phyloP scores from a whole-genome alignment of 1,140 invertebrate genomes.

The Aradophagus sp. region DNA sequence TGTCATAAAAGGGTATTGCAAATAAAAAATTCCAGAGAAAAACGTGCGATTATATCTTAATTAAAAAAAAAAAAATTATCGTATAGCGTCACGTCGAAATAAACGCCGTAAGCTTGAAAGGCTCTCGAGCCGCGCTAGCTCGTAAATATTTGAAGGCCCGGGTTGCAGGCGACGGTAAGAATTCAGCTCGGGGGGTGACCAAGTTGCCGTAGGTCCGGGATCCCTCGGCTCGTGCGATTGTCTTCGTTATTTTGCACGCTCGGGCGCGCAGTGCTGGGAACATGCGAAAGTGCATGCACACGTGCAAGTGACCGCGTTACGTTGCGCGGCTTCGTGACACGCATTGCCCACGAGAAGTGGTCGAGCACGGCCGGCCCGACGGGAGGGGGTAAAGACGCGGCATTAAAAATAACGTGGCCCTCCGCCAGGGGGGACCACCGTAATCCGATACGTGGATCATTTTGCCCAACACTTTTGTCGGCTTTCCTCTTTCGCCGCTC shows the following conservation, averaged over 20 bases:
- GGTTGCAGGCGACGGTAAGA: constrained; percentile 33
- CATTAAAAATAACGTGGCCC: constrained; percentile 65
- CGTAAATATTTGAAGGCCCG: constrained; percentile 47
- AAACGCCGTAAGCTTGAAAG: constrained; percentile 17
- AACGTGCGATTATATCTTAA: too few species aligned
- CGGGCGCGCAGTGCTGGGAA: constrained; percentile 47
- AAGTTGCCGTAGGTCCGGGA: constrained; percentile 63
- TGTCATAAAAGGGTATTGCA: too few species aligned
- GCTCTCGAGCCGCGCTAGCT: constrained; percentile 26
- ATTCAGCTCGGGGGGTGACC: constrained; percentile 41
- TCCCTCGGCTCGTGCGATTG: constrained; percentile 49
- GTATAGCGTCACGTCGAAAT: constrained; percentile 21
- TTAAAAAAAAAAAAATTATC: constrained; percentile 25
- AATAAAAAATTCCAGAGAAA: too few species aligned
- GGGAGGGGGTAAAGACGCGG: constrained; percentile 53
- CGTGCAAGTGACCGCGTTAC: constrained; percentile 46
- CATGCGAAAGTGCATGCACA: constrained; percentile 46
- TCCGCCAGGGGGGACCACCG: constrained; percentile 22
- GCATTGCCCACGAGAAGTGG: constrained; percentile 59
- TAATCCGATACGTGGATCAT: constrained; percentile 50
- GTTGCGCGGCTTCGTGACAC: constrained; percentile 60
- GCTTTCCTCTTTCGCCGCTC: constrained; percentile 3
- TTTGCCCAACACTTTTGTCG: constrained; percentile 1
- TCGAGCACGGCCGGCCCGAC: constrained; percentile 27
- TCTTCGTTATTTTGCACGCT: constrained; percentile 46